A percentile compares a stretch with the other conserved stretches of the same genome.
These are phyloP conservation scores for Typhlichthys subterraneus DNA, from an alignment of 2,797 vertebrate species.

Conservation along the genomic window DNA sequence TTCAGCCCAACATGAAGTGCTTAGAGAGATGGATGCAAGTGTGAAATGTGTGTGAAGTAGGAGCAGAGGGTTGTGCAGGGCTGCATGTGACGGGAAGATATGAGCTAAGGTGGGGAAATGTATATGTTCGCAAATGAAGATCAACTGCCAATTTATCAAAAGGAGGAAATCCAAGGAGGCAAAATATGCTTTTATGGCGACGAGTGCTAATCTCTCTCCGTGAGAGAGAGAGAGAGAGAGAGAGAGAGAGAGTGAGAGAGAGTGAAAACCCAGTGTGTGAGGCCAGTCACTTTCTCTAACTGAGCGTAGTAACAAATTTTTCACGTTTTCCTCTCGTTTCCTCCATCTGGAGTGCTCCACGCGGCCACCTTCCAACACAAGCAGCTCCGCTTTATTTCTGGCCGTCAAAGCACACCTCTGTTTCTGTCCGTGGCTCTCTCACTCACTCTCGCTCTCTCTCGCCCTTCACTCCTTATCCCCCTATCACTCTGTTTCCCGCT, in stretches of 20 bases:
- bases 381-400: conserved; percentile 62
- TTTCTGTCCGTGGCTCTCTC: conserved; percentile 19
- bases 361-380: conserved; percentile 63
- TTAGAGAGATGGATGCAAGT: conserved; percentile 39
- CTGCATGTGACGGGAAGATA: conserved; percentile 35
- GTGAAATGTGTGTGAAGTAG: conserved; percentile 14
- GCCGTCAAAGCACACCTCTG: conserved; percentile 40
- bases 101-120: conserved; percentile 40
- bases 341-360: conserved; percentile 60
- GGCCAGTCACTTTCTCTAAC: conserved; percentile 50
- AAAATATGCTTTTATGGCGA: conserved; percentile 44
- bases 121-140: conserved; percentile 30
- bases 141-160: conserved; percentile 14
- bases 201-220: conserved; percentile 29
- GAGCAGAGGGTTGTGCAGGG: conserved; percentile 28
- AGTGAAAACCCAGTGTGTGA: conserved; percentile 1
- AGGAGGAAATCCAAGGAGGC: conserved; percentile 39
- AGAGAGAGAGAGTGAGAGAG: conserved; percentile 3
- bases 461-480: conserved; percentile 12
- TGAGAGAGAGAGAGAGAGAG: conserved; percentile 34
- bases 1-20: conserved; percentile 52
- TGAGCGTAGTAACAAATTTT: conserved; percentile 63
- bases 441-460: conserved; percentile 7
- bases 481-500: conserved; percentile 17
- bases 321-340: conserved; percentile 63